Base-by-base conservation (phyloP, 2,797 vertebrate species). In the Coreius guichenoti region DNA sequence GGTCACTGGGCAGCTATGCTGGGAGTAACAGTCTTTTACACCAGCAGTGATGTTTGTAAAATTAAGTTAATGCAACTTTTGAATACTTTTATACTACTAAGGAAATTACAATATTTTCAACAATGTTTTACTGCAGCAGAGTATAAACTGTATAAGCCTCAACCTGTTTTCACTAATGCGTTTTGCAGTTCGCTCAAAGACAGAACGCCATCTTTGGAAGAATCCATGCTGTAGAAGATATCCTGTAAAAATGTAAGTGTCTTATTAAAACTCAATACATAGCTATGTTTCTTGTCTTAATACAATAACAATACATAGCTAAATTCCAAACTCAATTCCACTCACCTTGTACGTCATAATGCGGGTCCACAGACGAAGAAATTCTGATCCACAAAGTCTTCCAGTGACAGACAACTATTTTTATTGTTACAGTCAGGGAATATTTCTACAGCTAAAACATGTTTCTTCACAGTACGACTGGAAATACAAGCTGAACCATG, bases 361-460 rank as follows among this genome's bases (percentile, higher is more conserved):
- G 49, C 92, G 93, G 8, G 81, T 90, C 92, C 92, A 94, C 76
- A 95, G 56, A 85, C 74, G 86, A 45, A 88, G 3, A 8, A 94
- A 94, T 76, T 94, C 94, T 5, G 86, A 43, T 12, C 51, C 3
- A 31, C 91, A 90, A 36, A 95, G 90, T 89, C 88, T 93, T 56
- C 94, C 94, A 0, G 92, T 91, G 31, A 92, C 88, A 0, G 92
- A 93, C 0, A 91, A 86, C 94, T 94, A 77, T 85, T 80, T 8
- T 51, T 23, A 49, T 70, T 51, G 1, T 14, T 43, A 51, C 4
- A 36, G 69, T 93, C 89, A 93, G 90, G 87, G 89, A 63, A 63
- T 11, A 58, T 65, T 77, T 77, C 1, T 75, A 5, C 11, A 54
- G 63, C 0, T 36, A 63, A 36, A 69, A 36, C 31, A 36, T 14